Base-by-base conservation (phyloP, 2,888 invertebrate species). In the Spodoptera picta region DNA sequence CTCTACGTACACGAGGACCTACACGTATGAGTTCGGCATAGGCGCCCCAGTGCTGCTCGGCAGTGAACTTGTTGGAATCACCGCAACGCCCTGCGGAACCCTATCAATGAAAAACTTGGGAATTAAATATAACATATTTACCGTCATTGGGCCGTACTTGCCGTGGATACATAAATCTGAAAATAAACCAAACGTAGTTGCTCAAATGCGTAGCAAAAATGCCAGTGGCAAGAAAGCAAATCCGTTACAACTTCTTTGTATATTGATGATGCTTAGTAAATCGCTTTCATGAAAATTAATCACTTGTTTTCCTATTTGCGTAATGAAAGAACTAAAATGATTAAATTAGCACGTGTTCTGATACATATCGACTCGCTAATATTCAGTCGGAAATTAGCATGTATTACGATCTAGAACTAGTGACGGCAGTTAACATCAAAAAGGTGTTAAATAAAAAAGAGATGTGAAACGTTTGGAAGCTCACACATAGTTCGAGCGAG, bases 91-190 rank as follows among this genome's bases (percentile, higher is more conserved):
- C 0, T 81, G 84, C 46, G 88, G 89, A 10, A 67, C 73, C 10
- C 72, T 90, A 31, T 53, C 63, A 11, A 56, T 83, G 11, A 77
- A 75, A 31, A 58, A 75, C 41, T 59, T 63, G 12, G 77, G 69
- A 3, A 63, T 75, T 10, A 84, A 82, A 57, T 90, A 89, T 64
- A 91, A 90, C 62, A 82, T 92, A 14, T 92, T 92, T 64, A 92
- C 92, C 1, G 75, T 91, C 3, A 72, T 90, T 43, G 87, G 83
- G 5, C 90, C 91, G 0, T 93, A 92, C 60, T 43, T 85, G 24
- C 49, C 82, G 3, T 93, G 92, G 92, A 87, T 92, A 63, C 68
- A 87, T n/a, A 87, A 86, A 65, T 72, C 67, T 19, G 75, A 77
- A 51, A 14, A 46, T 3, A 56, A 63, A 46, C 31, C 46, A 45